Percentiles rank a stretch among this genome's conserved stretches.
These are phyloP conservation scores for Scrobipalpa costella DNA, from an alignment of 2,888 invertebrate species.

Conservation along the genomic window DNA sequence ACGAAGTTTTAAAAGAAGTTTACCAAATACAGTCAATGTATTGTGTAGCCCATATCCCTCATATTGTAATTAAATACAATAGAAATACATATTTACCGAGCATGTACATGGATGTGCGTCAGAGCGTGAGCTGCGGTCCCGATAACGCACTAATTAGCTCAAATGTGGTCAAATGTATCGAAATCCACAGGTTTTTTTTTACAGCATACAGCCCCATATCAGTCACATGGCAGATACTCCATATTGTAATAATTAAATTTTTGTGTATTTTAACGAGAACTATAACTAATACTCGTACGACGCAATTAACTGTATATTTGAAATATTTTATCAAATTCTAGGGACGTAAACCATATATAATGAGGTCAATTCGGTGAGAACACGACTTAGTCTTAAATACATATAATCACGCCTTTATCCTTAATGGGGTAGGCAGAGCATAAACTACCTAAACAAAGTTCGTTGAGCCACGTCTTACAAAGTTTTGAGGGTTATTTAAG, in stretches of 20 bases:
- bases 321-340: too few relatives aligned
- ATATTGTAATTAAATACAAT: not conserved
- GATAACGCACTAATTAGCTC: slow-evolving; percentile 10
- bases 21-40: too few relatives aligned
- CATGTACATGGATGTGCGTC: slow-evolving; percentile 2
- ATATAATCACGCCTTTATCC: too few relatives aligned
- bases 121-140: not conserved
- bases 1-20: too few relatives aligned
- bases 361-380: too few relatives aligned
- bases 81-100: not conserved
- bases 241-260: not conserved
- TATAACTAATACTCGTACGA: not conserved
- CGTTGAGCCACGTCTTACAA: too few relatives aligned
- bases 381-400: too few relatives aligned
- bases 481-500: too few relatives aligned
- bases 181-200: slow-evolving; percentile 1
- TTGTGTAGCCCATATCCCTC: too few relatives aligned
- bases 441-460: too few relatives aligned
- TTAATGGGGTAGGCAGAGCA: too few relatives aligned
- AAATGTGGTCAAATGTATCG: slow-evolving; percentile 14
- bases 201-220: not conserved
- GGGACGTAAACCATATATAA: too few relatives aligned
- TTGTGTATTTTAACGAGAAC: not conserved
- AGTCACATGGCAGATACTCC: not conserved
- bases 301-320: not conserved